Evolutionary conservation across 1,140 invertebrate genomes (phyloP), one percentile per base, ranked within the genome.

Genomic region (Holotrichia oblita): DNA sequence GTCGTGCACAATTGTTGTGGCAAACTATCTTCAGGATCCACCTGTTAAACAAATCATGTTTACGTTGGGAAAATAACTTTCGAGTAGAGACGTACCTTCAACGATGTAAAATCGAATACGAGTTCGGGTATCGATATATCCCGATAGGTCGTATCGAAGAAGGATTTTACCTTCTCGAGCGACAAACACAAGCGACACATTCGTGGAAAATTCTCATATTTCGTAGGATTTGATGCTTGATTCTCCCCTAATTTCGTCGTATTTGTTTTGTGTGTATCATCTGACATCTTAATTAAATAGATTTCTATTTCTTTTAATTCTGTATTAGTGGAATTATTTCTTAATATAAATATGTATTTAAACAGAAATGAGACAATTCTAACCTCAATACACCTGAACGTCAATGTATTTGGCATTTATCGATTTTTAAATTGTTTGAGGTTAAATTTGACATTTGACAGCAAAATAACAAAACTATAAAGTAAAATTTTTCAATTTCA

Each of bases 131-230:
- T 34, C 17, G 75, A 24, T 17, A 73, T 44, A 12, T 80, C 69
- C n/a, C 44, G 55, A 40, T 78, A 59, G 42, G 22, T 75, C 64
- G 44, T 79, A n/a, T 78, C 74, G 12, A 76, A 55, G 40, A 81
- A 77, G 20, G 82, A 76, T 40, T 73, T 79, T 42, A 79, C 6
- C 22, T 77, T 48, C 2, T 77, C 69, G 24, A 78, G 61, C 2
- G 42, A 34, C n/a, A 83, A 77, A 78, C 82, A 83, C 40, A 81
- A 80, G 61, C 82, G 64, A 73, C 82, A 83, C 0, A 82, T 79
- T 44, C 17, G 22, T 14, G 9, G 22, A 20, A 69, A 69, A 34
- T 69, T 69, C 7, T 69, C 61, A 3, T 27, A 27, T 22, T 17
- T 27, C 12, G 27, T 20, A 10, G 8, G 7, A 44, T 44, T 44